Conservation (phyloP, 2,113 vertebrate genomes). For the Protobothrops flavoviridis region DNA sequence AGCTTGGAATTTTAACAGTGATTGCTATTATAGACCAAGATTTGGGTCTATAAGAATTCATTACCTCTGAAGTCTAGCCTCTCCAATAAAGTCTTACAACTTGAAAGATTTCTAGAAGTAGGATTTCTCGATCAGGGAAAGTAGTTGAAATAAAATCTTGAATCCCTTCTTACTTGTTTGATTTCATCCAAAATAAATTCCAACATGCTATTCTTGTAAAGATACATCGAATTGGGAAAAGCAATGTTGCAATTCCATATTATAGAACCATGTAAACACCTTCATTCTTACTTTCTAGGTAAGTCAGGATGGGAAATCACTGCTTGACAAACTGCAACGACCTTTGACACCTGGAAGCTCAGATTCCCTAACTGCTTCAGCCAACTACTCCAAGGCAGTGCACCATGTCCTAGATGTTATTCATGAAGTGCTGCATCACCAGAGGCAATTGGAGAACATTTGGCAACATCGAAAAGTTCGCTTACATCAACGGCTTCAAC, state of each 20-base stretch:
- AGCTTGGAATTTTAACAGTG: background rate
- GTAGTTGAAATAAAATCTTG: background rate
- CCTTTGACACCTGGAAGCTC: slow-evolving; percentile 93
- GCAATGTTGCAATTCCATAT: background rate
- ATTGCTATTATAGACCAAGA: background rate
- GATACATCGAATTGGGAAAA: background rate
- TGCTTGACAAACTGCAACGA: slow-evolving; percentile 94
- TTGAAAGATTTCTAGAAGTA: background rate
- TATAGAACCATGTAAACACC: background rate
- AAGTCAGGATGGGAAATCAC: slow-evolving; percentile 95
- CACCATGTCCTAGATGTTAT: slow-evolving; percentile 95
- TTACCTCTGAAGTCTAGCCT: background rate
- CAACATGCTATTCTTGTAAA: background rate
- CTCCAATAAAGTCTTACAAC: background rate
- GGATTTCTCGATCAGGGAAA: background rate
- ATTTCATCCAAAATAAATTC: background rate
- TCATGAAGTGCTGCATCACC: slow-evolving; percentile 96
- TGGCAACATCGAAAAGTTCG: slow-evolving; percentile 99
- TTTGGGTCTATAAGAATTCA: background rate
- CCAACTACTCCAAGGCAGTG: slow-evolving; percentile 97
- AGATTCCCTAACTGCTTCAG: slow-evolving; percentile 90
- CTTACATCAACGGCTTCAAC: slow-evolving; percentile 92
- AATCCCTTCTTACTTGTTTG: background rate
- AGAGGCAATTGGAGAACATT: slow-evolving; percentile 95
- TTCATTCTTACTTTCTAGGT: slow-evolving; percentile 72